Evolutionary conservation across 2,888 invertebrate genomes (phyloP).

Genomic region (Nineta flava): DNA sequence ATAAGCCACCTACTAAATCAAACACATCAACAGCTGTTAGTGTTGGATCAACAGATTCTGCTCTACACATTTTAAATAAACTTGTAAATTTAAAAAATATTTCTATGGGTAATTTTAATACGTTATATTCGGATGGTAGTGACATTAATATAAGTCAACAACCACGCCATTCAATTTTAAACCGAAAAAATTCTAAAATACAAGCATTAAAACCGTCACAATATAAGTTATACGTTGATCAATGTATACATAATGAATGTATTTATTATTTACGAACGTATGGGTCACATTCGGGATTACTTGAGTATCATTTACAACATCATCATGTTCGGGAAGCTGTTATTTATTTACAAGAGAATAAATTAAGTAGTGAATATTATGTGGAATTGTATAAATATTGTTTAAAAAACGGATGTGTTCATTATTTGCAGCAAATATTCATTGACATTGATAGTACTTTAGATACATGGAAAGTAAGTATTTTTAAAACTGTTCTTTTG

Average conservation of each 20-base stretch:
- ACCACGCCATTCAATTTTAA: slow-evolving; percentile 6
- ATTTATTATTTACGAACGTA: slow-evolving; percentile 67
- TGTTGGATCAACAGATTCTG: slow-evolving; percentile 24
- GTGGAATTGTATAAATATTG: slow-evolving; percentile 58
- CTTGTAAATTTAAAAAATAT: slow-evolving; percentile 29
- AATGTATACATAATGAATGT: slow-evolving; percentile 58
- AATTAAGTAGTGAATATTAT: slow-evolving; percentile 52
- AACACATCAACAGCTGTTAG: slow-evolving; percentile 19
- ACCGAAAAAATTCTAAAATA: slow-evolving; percentile 11
- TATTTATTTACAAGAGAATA: slow-evolving; percentile 49
- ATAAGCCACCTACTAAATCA: slow-evolving; percentile 16
- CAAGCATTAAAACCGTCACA: slow-evolving; percentile 10
- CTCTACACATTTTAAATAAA: slow-evolving; percentile 31
- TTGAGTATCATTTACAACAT: slow-evolving; percentile 62
- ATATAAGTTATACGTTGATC: slow-evolving; percentile 25
- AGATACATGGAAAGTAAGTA: slow-evolving; percentile 47
- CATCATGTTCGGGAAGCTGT: slow-evolving; percentile 52
- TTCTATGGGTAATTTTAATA: slow-evolving; percentile 24
- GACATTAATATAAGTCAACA: slow-evolving; percentile 5
- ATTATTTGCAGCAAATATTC: slow-evolving; percentile 45
- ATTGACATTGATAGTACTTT: slow-evolving; percentile 47
- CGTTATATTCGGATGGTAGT: slow-evolving; percentile 2
- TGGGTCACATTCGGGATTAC: slow-evolving; percentile 55
- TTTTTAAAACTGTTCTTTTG: background rate
- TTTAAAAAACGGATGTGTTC: slow-evolving; percentile 44